Conservation (phyloP, 2,113 vertebrate species). For the Casuarius casuarius region DNA sequence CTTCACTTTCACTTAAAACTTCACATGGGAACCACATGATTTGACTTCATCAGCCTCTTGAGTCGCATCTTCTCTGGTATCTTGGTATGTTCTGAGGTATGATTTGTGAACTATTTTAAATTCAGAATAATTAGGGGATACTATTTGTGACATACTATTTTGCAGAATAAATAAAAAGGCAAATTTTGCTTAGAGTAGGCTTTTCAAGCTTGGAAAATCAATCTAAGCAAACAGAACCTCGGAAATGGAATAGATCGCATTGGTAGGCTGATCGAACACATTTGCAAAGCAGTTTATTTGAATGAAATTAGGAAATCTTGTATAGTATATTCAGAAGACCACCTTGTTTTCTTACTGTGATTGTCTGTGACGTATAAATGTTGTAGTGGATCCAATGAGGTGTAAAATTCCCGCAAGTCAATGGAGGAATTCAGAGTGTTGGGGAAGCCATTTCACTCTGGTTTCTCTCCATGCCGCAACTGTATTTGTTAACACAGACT, state of each 20-base stretch:
- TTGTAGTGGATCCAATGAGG: neutral
- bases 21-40: neutral
- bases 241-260: neutral
- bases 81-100: neutral
- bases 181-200: neutral
- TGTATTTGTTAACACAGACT: neutral
- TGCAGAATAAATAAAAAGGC: neutral
- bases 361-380: neutral
- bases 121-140: neutral
- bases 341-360: neutral
- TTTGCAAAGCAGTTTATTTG: neutral
- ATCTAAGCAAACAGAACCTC: neutral
- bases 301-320: neutral
- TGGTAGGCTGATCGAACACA: neutral
- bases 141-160: neutral
- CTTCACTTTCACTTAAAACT: neutral
- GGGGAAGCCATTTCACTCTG: neutral
- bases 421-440: neutral
- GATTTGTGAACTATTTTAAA: neutral
- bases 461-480: neutral
- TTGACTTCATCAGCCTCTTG: neutral
- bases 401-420: accelerated
- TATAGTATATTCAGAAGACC: neutral
- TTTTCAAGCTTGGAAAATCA: neutral
- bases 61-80: neutral